phyloP scores from a whole-genome alignment of 2,113 vertebrate genomes.

The Eptatretus burgeri region DNA sequence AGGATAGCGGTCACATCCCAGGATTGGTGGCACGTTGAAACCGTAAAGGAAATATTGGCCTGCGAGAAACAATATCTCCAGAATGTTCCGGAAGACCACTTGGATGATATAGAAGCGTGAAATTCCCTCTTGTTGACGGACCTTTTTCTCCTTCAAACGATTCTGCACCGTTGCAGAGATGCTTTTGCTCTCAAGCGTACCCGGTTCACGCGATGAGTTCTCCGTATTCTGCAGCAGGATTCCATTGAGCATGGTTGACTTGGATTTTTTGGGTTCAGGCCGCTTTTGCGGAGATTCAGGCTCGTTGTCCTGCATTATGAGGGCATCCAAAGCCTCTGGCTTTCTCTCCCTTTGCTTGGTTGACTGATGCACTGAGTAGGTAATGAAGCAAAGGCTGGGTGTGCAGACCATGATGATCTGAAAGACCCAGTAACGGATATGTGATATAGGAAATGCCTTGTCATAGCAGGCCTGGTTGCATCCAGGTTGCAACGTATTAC shows the following conservation, averaged over 20 bases:
- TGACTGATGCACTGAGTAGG: conserved; percentile 48
- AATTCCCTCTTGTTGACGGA: conserved; percentile 34
- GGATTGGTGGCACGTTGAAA: conserved; percentile 37
- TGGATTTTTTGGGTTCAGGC: conserved; percentile 19
- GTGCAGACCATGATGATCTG: conserved; percentile 67
- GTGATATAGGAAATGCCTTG: conserved; percentile 51
- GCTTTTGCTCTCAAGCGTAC: conserved; percentile 29
- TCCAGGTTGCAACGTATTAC: conserved; percentile 51
- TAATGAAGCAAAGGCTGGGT: conserved; percentile 60
- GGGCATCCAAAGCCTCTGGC: conserved; percentile 33
- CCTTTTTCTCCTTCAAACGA: conserved; percentile 21
- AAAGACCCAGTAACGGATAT: conserved; percentile 72
- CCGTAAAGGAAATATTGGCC: conserved; percentile 58
- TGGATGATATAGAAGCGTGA: conserved; percentile 56
- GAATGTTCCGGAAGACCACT: conserved; percentile 46
- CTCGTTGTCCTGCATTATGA: conserved; percentile 23
- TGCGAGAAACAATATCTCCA: conserved; percentile 44
- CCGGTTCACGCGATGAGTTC: conserved; percentile 19
- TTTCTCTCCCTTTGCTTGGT: conserved; percentile 41
- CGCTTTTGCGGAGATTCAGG: conserved; percentile 9
- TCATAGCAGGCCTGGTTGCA: conserved; percentile 67
- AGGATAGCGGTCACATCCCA: conserved; percentile 45
- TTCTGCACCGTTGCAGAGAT: conserved; percentile 20
- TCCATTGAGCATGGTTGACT: conserved; percentile 20
- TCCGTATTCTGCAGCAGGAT: conserved; percentile 27